Percentiles rank a stretch among this genome's conserved stretches.
These are phyloP conservation scores for Anguilla obscura DNA, from an alignment of 2,797 vertebrate genomes.

Conservation along the genomic window DNA sequence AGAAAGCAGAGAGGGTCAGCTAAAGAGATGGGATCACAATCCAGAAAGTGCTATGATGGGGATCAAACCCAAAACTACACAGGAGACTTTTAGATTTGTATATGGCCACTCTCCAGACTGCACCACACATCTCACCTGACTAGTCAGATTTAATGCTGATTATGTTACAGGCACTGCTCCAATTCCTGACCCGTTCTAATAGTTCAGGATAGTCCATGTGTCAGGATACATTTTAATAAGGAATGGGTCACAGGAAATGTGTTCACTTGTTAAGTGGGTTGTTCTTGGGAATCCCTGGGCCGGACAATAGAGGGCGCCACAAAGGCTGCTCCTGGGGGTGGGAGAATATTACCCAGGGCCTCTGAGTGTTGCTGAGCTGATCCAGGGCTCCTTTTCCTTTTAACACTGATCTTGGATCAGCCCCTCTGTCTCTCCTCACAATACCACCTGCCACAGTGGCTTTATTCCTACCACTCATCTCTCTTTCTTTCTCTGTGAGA, in stretches of 20 bases:
- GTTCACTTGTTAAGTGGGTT: not conserved
- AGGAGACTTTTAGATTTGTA: too few relatives aligned
- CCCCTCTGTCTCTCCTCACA: not conserved
- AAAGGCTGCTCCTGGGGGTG: not conserved
- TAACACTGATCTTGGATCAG: constrained; percentile 10
- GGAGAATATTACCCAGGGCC: not conserved
- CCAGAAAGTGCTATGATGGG: too few relatives aligned
- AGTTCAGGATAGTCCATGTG: too few relatives aligned
- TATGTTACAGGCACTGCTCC: too few relatives aligned
- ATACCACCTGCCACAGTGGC: not conserved
- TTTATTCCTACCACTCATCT: not conserved
- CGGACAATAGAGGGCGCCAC: constrained; percentile 14
- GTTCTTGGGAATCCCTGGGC: not conserved
- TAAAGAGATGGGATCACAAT: too few relatives aligned
- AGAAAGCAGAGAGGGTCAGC: too few relatives aligned
- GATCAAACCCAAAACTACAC: too few relatives aligned
- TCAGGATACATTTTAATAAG: not conserved
- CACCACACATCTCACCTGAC: too few relatives aligned
- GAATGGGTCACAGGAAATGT: not conserved
- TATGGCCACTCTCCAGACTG: too few relatives aligned
- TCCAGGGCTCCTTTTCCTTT: not conserved
- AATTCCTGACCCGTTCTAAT: too few relatives aligned
- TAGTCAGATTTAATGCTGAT: too few relatives aligned
- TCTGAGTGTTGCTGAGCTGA: constrained; percentile 10
- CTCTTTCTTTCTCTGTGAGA: not conserved